These are phyloP conservation scores for Sebastes diploproa DNA, from an alignment of 2,797 vertebrate genomes.

Conservation along the genomic window DNA sequence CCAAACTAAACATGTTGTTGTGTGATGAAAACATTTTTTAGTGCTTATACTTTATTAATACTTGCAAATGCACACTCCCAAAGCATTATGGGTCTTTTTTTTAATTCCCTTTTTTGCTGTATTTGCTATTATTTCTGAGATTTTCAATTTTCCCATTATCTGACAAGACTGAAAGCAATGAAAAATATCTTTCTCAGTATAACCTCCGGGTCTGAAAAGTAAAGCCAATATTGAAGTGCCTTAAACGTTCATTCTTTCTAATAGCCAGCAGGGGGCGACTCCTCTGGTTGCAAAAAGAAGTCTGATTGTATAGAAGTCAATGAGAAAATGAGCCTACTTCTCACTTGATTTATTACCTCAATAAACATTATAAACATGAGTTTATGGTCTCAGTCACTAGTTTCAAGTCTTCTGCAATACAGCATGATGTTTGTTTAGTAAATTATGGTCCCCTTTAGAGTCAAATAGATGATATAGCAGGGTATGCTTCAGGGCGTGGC, in stretches of 20 bases:
- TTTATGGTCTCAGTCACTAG: background rate
- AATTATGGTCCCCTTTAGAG: background rate
- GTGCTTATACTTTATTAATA: background rate
- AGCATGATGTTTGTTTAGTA: background rate
- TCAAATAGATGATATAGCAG: background rate
- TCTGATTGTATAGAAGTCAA: background rate
- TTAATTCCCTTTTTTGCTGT: background rate
- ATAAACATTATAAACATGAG: background rate
- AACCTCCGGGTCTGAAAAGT: background rate
- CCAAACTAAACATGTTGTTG: constrained; percentile 31
- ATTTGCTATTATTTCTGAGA: background rate
- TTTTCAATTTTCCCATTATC: background rate
- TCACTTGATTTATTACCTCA: background rate
- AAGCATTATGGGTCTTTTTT: background rate
- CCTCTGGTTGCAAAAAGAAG: background rate
- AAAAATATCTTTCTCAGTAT: background rate
- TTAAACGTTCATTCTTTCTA: background rate
- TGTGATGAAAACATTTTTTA: constrained; percentile 4
- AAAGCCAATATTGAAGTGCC: too few relatives aligned
- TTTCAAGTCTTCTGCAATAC: background rate
- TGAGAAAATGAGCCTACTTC: background rate
- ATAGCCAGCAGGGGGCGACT: background rate
- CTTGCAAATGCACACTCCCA: background rate
- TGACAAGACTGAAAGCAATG: background rate
- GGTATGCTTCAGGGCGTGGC: background rate